Conservation (phyloP, 2,113 vertebrate genomes). For the Sardina pilchardus region DNA sequence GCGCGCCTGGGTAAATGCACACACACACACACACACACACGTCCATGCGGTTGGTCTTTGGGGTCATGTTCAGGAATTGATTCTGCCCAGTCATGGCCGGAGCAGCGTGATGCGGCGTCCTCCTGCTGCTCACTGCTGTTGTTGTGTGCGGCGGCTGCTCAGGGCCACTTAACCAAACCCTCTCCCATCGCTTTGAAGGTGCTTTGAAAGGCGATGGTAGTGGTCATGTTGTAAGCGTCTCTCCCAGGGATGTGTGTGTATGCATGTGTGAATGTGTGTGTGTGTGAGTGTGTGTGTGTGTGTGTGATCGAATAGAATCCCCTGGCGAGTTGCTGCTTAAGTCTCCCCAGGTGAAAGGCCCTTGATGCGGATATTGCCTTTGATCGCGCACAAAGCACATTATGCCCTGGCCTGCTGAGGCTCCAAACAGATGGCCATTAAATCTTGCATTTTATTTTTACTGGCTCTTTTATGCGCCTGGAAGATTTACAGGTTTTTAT, state of each 20-base stretch:
- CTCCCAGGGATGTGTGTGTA: slow-evolving; percentile 27
- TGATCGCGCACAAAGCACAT: slow-evolving; percentile 67
- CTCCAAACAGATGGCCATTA: slow-evolving; percentile 74
- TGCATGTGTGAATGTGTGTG: slow-evolving; percentile 28
- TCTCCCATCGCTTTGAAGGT: slow-evolving; percentile 12
- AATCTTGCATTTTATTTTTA: slow-evolving; percentile 74
- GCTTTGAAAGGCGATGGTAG: neutral
- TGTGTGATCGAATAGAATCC: slow-evolving; percentile 54
- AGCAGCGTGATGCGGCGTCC: neutral
- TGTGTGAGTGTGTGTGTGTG: slow-evolving; percentile 22
- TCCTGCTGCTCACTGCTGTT: neutral
- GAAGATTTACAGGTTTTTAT: slow-evolving; percentile 70
- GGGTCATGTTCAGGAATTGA: slow-evolving; percentile 48
- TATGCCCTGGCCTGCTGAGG: slow-evolving; percentile 58
- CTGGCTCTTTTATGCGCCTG: slow-evolving; percentile 63
- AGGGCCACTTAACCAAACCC: neutral
- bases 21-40: no score
- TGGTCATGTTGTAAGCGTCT: neutral
- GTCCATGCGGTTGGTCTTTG: slow-evolving; percentile 41
- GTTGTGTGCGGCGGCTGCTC: neutral
- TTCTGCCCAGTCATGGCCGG: slow-evolving; percentile 32
- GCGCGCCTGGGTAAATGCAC: slow-evolving; percentile 42
- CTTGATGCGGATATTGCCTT: slow-evolving; percentile 59
- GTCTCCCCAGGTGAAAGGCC: slow-evolving; percentile 61
- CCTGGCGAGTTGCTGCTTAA: slow-evolving; percentile 62